Conservation (phyloP, 2,797 vertebrate species). For the Oryzias sinensis region DNA sequence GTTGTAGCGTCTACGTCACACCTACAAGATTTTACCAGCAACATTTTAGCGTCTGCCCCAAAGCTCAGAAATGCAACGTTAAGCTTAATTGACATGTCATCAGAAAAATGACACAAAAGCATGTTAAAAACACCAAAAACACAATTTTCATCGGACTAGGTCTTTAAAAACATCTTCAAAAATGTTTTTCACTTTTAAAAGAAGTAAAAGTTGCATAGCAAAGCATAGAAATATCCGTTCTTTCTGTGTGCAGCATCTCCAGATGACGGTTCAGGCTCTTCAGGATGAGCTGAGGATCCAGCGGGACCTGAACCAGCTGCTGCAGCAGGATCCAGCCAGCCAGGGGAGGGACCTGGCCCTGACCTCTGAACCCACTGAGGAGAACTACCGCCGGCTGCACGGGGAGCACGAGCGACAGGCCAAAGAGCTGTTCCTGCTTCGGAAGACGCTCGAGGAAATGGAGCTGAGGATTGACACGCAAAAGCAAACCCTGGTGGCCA, state of each 20-base stretch:
- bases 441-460: constrained; percentile 98
- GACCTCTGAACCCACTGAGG: constrained; percentile 90
- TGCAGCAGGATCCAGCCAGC: constrained; percentile 88
- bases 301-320: constrained; percentile 93
- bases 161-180: no score
- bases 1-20: no score
- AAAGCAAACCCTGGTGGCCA: constrained; percentile 93
- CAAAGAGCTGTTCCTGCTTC: constrained; percentile 94
- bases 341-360: constrained; percentile 83
- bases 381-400: constrained; percentile 89
- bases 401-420: constrained; percentile 92
- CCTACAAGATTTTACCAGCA: no score
- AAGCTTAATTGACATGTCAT: no score
- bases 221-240: not conserved
- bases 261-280: constrained; percentile 97
- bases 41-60: no score
- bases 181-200: not conserved
- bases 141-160: no score
- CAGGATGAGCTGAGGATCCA: constrained; percentile 97
- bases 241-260: constrained; percentile 85
- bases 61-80: no score
- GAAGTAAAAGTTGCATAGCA: constrained; percentile 1
- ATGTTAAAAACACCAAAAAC: no score
- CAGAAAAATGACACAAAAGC: no score
- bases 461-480: constrained; percentile 96